phyloP scores from a whole-genome alignment of 2,797 vertebrate genomes.

The Dryobates pubescens region DNA sequence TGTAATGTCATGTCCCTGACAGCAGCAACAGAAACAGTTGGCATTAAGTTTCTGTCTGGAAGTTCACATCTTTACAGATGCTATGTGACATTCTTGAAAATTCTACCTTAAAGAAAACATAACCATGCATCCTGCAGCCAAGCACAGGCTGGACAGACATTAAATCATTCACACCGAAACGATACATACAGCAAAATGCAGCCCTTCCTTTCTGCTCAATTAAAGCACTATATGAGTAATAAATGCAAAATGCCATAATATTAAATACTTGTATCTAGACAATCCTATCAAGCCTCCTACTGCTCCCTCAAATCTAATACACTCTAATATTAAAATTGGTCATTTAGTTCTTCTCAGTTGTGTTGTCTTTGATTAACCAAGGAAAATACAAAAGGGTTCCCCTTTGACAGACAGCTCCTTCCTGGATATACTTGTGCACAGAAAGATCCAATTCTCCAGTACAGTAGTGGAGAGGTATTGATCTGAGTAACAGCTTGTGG shows the following conservation, averaged over 20 bases:
- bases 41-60: not conserved
- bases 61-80: not conserved
- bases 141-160: not conserved
- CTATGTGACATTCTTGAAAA: not conserved
- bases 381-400: conserved; percentile 30
- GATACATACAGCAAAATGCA: not conserved
- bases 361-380: conserved; percentile 67
- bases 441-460: conserved; percentile 33
- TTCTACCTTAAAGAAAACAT: not conserved
- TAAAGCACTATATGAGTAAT: conserved; percentile 11
- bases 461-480: not conserved
- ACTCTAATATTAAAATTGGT: conserved; percentile 52
- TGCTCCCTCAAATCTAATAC: conserved; percentile 48
- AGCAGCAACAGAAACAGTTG: not conserved
- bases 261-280: conserved; percentile 46
- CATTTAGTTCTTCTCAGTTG: conserved; percentile 57
- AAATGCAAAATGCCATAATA: conserved; percentile 37
- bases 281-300: conserved; percentile 50
- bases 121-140: not conserved
- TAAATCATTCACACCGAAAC: conserved; percentile 29
- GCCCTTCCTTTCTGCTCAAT: conserved; percentile 24
- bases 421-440: not conserved
- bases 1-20: not conserved
- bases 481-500: conserved; percentile 19
- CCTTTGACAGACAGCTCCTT: conserved; percentile 27